A percentile compares a stretch with the other conserved stretches of the same genome.
These are phyloP conservation scores for Drosophila eohydei DNA, from an alignment of 2,888 invertebrate genomes.

Conservation along the genomic window DNA sequence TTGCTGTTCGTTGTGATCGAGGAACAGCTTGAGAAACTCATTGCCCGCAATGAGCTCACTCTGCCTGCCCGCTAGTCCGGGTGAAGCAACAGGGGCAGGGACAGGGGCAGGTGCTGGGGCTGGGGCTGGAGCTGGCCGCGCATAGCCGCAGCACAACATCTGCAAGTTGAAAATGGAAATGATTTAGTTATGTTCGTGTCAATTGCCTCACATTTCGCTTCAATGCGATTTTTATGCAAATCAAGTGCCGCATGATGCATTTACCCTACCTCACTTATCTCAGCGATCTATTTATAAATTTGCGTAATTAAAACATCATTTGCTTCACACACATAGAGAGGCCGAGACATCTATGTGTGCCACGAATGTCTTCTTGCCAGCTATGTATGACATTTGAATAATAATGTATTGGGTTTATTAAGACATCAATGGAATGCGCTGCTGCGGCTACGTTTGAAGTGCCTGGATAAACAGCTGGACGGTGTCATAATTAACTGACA, in stretches of 20 bases:
- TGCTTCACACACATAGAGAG: constrained; percentile 14
- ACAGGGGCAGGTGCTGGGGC: constrained; percentile 34
- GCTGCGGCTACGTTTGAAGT: constrained; percentile 60
- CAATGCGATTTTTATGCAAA: constrained; percentile 65
- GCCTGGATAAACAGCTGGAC: constrained; percentile 42
- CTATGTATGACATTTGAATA: constrained; percentile 66
- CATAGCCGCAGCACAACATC: constrained; percentile 73
- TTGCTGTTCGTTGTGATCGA: constrained; percentile 78
- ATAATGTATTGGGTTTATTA: constrained; percentile 64
- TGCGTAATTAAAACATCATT: constrained; percentile 77
- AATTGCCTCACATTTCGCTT: constrained; percentile 35
- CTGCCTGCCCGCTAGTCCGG: constrained; percentile 47
- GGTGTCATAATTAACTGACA: constrained; percentile 72
- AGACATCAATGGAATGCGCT: constrained; percentile 69
- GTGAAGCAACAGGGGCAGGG: constrained; percentile 9
- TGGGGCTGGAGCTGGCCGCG: constrained; percentile 59
- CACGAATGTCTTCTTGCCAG: constrained; percentile 62
- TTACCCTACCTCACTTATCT: constrained; percentile 56
- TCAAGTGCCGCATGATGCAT: constrained; percentile 38
- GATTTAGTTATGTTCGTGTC: constrained; percentile 58
- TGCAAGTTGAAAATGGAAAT: constrained; percentile 47
- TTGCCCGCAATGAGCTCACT: constrained; percentile 84
- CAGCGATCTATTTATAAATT: constrained; percentile 70
- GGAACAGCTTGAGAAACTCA: constrained; percentile 83
- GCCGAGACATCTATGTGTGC: constrained; percentile 26